Base-by-base conservation (phyloP, 2,797 vertebrate genomes). In the Halcyon badia region DNA sequence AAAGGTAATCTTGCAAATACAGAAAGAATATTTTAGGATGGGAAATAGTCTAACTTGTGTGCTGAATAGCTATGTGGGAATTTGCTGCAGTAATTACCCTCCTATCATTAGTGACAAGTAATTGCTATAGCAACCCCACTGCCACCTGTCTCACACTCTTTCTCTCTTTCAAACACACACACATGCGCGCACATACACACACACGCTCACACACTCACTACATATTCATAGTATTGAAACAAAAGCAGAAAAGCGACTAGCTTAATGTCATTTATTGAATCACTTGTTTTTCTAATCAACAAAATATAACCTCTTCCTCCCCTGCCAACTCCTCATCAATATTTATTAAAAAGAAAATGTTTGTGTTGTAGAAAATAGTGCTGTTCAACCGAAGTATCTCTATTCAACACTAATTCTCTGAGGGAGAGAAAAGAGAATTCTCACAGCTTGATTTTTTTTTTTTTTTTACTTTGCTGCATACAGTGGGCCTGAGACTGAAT, bases 61-160 rank as follows among this genome's bases (percentile, higher is more conserved):
- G 96, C 96, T 96, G 97, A 98, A 98, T 95, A 98, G 97, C 97
- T 97, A 97, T 92, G 97, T 97, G 97, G 97, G 98, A 98, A 98
- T 98, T 97, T 98, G 96, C 97, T 97, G 97, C 94, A 93, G 95
- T 98, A 98, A 98, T 98, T 98, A 98, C 96, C 96, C 96, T 98
- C 95, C 97, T 98, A 98, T 98, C 97, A 98, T 98, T 98, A 98
- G 98, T 98, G 98, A 98, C 97, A 98, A 97, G 97, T 97, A 97
- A 98, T 98, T 98, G 97, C 98, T 98, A 98, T 98, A 98, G 98
- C 97, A 98, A 98, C 98, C 97, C 94, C 96, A 97, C 97, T 98
- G 97, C 98, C 97, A 98, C 98, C 97, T 98, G 97, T 98, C 98
- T 98, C 95, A 97, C 96, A 94, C 94, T 77, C 87, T 68, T 70